Evolutionary conservation across 2,888 invertebrate genomes (phyloP).

Genomic region (Acrobasis consociella): DNA sequence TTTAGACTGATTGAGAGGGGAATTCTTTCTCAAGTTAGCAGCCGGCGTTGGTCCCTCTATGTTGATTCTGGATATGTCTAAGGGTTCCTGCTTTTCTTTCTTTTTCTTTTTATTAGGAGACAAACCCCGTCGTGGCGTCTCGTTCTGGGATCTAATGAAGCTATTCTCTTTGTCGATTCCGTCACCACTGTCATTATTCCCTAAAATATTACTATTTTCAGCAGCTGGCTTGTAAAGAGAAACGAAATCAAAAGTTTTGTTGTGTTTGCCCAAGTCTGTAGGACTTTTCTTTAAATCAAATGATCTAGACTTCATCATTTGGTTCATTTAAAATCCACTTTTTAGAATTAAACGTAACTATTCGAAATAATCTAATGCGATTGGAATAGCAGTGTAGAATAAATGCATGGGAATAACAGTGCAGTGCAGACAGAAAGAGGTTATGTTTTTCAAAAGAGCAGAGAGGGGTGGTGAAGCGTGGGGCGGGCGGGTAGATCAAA

Average conservation of each 20-base stretch:
- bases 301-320: constrained; percentile 63
- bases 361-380: constrained; percentile 1
- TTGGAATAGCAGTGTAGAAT: constrained; percentile 23
- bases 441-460: constrained; percentile 9
- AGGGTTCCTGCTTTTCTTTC: constrained; percentile 40
- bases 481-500: too few species aligned
- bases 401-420: constrained; percentile 7
- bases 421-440: background rate
- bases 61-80: constrained; percentile 46
- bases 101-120: constrained; percentile 46
- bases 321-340: constrained; percentile 21
- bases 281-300: constrained; percentile 41
- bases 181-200: constrained; percentile 38
- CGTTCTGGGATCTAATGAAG: constrained; percentile 34
- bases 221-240: constrained; percentile 56
- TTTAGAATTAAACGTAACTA: background rate
- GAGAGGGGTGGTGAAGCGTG: background rate
- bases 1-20: constrained; percentile 37
- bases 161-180: constrained; percentile 37
- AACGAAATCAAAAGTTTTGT: constrained; percentile 58
- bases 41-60: constrained; percentile 47
- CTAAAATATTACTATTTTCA: constrained; percentile 45
- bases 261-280: constrained; percentile 39
- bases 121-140: constrained; percentile 40
- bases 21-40: constrained; percentile 32